Conservation (phyloP, 2,797 vertebrate genomes). For the Setipinna tenuifilis region DNA sequence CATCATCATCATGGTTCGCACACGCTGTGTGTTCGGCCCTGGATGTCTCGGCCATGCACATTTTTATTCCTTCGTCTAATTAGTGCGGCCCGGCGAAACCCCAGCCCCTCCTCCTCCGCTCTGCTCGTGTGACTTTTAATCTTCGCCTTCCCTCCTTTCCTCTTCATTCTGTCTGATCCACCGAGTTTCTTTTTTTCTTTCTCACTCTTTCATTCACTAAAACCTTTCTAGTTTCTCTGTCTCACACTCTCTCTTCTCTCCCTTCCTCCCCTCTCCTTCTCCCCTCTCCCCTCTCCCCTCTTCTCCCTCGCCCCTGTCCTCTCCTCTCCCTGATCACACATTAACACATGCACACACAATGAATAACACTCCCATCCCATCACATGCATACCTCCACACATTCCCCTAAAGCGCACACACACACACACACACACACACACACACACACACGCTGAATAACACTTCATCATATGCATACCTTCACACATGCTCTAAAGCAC, state of each 20-base stretch:
- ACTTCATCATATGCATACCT: too few species aligned
- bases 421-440: too few species aligned
- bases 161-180: conserved; percentile 10
- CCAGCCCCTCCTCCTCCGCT: background rate
- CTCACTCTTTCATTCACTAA: background rate
- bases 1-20: too few species aligned
- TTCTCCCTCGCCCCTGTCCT: background rate
- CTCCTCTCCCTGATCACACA: background rate
- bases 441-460: too few species aligned
- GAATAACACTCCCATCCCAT: background rate
- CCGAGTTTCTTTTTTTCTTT: background rate
- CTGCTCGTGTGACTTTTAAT: background rate
- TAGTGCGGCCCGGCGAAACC: background rate
- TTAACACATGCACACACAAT: conserved; percentile 1
- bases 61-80: background rate
- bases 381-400: too few species aligned
- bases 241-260: conserved; percentile 49
- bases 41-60: too few species aligned
- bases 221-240: conserved; percentile 25
- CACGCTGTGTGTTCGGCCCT: too few species aligned
- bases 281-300: background rate
- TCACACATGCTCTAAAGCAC: background rate
- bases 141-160: background rate
- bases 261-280: conserved; percentile 9
- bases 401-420: too few species aligned